These are phyloP conservation scores for Ploceus nigricollis DNA, from an alignment of 2,113 vertebrate species.

Conservation along the genomic window DNA sequence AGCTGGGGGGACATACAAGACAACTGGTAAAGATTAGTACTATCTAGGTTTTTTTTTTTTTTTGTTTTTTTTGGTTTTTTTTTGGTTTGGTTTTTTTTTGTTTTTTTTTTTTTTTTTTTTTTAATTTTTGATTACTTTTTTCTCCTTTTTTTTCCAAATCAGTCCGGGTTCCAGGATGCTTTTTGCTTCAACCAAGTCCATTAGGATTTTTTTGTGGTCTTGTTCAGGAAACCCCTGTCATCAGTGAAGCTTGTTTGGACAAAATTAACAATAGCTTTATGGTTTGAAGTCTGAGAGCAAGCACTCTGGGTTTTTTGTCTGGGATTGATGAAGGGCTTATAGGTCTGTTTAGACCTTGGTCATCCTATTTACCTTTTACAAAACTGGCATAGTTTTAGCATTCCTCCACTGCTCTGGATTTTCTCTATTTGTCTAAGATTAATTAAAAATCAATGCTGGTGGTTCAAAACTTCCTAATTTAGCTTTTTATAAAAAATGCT, in stretches of 20 bases:
- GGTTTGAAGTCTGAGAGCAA: background rate
- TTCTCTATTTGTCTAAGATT: background rate
- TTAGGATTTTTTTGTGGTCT: background rate
- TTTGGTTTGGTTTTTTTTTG: background rate
- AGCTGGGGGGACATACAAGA: background rate
- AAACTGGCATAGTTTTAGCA: background rate
- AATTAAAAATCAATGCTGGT: slow-evolving; percentile 30
- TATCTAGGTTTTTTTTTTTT: rapidly evolving
- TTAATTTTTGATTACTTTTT: background rate
- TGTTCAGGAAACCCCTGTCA: background rate
- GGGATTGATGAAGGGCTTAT: background rate
- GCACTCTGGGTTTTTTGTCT: background rate
- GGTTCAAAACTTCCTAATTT: background rate
- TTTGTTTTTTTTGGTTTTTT: background rate
- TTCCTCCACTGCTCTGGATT: background rate
- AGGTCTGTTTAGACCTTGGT: background rate
- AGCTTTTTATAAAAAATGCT: slow-evolving; percentile 5
- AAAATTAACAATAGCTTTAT: background rate
- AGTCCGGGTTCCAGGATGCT: background rate
- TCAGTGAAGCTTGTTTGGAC: background rate
- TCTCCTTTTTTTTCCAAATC: background rate
- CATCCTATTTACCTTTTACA: background rate
- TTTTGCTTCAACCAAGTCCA: background rate
- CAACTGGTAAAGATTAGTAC: background rate
- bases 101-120: background rate